These are phyloP conservation scores for Montipora capitata DNA, from an alignment of 92 coral and sea anemone species.

Conservation along the genomic window DNA sequence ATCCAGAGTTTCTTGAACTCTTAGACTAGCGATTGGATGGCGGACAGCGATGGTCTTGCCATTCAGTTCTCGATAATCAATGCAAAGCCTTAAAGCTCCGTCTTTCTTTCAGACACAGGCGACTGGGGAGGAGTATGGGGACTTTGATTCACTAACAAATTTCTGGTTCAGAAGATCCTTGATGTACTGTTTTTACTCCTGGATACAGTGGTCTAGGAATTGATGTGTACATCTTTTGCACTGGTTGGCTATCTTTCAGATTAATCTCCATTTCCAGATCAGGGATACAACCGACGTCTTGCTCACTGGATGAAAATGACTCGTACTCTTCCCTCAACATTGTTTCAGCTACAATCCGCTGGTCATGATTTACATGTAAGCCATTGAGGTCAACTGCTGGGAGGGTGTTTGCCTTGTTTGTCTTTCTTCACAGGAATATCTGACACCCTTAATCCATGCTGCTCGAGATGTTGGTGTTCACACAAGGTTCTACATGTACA, in stretches of 20 bases:
- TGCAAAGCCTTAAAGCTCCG: conserved; percentile 52
- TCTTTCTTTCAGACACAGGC: conserved; percentile 37
- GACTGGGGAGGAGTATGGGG: conserved; percentile 29
- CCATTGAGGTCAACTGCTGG: no score
- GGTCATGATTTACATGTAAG: conserved; percentile 16
- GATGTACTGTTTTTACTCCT: conserved; percentile 55
- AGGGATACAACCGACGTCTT: conserved; percentile 63
- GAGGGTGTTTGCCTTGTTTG: no score
- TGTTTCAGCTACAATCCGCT: background rate
- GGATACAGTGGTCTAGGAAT: conserved; percentile 59
- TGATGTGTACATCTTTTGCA: conserved; percentile 49
- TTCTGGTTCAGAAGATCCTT: conserved; percentile 62
- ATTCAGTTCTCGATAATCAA: background rate
- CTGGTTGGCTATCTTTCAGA: conserved; percentile 32
- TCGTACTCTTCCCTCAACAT: no score
- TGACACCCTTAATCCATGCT: no score
- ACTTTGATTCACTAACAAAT: conserved; percentile 52
- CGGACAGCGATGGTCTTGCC: conserved; percentile 51
- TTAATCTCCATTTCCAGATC: conserved; percentile 50
- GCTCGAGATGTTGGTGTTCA: no score
- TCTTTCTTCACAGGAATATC: no score
- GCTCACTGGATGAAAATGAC: conserved; percentile 24
- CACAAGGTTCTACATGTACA: no score
- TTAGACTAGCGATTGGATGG: conserved; percentile 36
- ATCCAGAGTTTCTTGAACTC: conserved; percentile 28